phyloP scores from a whole-genome alignment of 1,140 invertebrate genomes.

The Charaxes varanes region DNA sequence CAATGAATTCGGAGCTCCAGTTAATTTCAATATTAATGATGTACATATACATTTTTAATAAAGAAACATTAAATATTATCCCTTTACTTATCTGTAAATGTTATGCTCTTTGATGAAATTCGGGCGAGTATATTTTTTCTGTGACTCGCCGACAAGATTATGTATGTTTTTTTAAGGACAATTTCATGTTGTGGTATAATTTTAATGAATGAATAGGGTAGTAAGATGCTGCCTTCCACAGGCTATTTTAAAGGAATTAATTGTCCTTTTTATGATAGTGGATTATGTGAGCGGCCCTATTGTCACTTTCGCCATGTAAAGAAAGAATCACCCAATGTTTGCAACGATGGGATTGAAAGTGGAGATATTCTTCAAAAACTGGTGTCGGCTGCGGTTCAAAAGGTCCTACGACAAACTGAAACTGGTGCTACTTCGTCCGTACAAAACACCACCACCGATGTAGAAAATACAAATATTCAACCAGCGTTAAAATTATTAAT shows the following conservation, averaged over 20 bases:
- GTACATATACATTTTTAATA: too few relatives aligned
- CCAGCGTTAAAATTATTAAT: too few relatives aligned
- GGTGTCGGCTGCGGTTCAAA: constrained; percentile 67
- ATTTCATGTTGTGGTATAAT: background rate
- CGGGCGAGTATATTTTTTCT: too few relatives aligned
- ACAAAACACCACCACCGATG: constrained; percentile 12
- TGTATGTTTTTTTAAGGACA: constrained; percentile 3
- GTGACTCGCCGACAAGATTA: background rate
- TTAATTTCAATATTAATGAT: too few relatives aligned
- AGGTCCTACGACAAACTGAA: constrained; percentile 62
- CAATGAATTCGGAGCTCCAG: too few relatives aligned
- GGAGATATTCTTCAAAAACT: constrained; percentile 65
- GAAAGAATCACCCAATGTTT: constrained; percentile 69
- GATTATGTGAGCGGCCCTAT: constrained; percentile 87
- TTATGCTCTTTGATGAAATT: too few relatives aligned
- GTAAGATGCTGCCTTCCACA: constrained; percentile 87
- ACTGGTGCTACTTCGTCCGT: constrained; percentile 19
- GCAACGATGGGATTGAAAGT: constrained; percentile 56
- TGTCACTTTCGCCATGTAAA: constrained; percentile 91
- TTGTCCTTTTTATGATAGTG: constrained; percentile 89
- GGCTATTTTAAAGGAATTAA: constrained; percentile 88
- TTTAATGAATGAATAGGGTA: constrained; percentile 15
- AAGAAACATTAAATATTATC: too few relatives aligned
- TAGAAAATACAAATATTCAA: constrained; percentile 12
- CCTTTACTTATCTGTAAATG: too few relatives aligned